Base-by-base conservation (phyloP, 2,888 invertebrate genomes). In the Tortricodes alternella region DNA sequence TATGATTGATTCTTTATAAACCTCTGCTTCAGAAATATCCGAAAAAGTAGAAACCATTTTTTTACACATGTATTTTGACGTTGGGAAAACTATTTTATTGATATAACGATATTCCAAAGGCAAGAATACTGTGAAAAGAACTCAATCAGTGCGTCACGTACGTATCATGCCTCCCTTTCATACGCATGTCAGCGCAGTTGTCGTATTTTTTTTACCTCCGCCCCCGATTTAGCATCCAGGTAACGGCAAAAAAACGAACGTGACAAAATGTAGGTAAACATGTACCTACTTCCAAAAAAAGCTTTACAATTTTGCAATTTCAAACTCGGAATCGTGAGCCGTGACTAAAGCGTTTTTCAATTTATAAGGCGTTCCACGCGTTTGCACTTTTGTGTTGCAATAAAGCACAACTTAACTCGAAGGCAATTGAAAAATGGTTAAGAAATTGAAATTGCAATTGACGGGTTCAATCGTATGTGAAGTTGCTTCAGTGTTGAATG, bases 251-350 rank as follows among this genome's bases (percentile, higher is more conserved):
- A 86, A 84, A 85, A 80, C 76, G 80, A 78, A 89, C 89, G 89
- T 90, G 89, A 90, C 89, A 89, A 87, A 89, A 89, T 89, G 89
- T 85, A 84, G 77, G 87, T 85, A 89, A 89, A 89, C 89, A 90
- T 82, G 85, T 90, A 89, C 89, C 89, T 88, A 81, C 75, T 70
- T 60, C 75, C 67, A 73, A 83, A 79, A 76, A 70, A 72, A 50
- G 60, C 73, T 73, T 72, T 80, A 69, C 68, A 78, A 81, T 77
- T 80, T 73, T 68, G 76, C 79, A 78, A 76, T 76, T 55, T 29
- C 16, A 11, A 29, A 29, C 11, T 78, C 73, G 69, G 68, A 75
- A 75, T 59, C 27, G 38, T 18, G 16, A 66, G 49, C 73, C 80
- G 81, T 80, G 75, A 80, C 87, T 83, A 83, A 87, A 64, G 64